Conservation (phyloP, 1,140 invertebrate genomes). For the Trypoxylus dichotomus region DNA sequence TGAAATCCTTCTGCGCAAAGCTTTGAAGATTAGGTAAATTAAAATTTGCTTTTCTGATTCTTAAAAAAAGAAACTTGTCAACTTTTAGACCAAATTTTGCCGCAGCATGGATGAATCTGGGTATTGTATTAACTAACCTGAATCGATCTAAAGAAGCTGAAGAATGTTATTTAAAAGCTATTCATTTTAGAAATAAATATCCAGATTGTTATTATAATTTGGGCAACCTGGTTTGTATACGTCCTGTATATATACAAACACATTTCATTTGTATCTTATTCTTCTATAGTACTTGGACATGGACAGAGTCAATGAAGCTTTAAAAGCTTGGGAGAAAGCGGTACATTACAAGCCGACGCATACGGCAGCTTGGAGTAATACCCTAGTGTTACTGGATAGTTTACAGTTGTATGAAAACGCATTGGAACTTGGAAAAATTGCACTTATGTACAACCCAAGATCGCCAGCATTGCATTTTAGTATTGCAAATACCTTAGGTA, state of each 20-base stretch:
- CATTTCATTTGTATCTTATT: not conserved
- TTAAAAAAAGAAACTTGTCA: not conserved
- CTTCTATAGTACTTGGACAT: conserved; percentile 61
- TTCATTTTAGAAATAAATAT: conserved; percentile 77
- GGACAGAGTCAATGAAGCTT: conserved; percentile 58
- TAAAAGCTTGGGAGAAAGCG: conserved; percentile 78
- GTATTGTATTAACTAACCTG: conserved; percentile 81
- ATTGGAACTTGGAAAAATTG: conserved; percentile 67
- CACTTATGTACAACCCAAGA: conserved; percentile 68
- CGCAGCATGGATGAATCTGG: conserved; percentile 97
- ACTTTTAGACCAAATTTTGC: conserved; percentile 78
- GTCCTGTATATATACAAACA: conserved; percentile 44
- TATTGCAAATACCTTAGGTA: conserved; percentile 86
- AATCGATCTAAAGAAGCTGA: conserved; percentile 75
- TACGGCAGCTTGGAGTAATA: conserved; percentile 87
- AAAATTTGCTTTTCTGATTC: conserved; percentile 26
- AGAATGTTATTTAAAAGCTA: conserved; percentile 76
- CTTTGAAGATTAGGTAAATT: conserved; percentile 71
- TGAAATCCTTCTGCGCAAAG: conserved; percentile 72
- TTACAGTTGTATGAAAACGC: conserved; percentile 71
- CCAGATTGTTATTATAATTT: conserved; percentile 94
- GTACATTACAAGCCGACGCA: conserved; percentile 77
- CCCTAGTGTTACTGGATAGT: conserved; percentile 85
- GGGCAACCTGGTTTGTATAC: conserved; percentile 76
- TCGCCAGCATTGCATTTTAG: conserved; percentile 82